These are phyloP conservation scores for Myanophis thanlyinensis DNA, from an alignment of 2,113 vertebrate genomes.

Conservation along the genomic window DNA sequence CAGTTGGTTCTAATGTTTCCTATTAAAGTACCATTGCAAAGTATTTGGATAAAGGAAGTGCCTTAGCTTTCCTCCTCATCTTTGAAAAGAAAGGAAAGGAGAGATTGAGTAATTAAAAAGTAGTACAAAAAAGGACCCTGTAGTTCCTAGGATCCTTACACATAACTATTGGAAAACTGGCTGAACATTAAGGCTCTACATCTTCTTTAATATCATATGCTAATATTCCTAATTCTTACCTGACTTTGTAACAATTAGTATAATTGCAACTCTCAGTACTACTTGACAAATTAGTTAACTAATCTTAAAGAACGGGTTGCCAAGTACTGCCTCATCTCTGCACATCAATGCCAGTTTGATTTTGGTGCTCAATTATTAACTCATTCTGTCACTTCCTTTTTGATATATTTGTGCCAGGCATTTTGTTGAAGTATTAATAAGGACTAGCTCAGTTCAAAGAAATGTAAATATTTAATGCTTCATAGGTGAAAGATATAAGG, in stretches of 20 bases:
- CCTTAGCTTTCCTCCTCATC: not conserved
- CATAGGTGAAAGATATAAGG: not conserved
- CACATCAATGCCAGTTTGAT: not conserved
- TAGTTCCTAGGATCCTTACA: not conserved
- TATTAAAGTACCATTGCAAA: not conserved
- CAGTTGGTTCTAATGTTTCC: not conserved
- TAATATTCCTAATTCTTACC: not conserved
- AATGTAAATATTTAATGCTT: not conserved
- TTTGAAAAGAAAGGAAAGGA: not conserved
- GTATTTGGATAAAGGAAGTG: not conserved
- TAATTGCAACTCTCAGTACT: not conserved
- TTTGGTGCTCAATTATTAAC: not conserved
- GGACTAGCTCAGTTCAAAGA: not conserved
- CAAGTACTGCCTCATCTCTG: not conserved
- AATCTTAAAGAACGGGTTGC: not conserved
- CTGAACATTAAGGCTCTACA: not conserved
- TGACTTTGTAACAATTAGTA: not conserved
- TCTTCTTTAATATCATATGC: not conserved
- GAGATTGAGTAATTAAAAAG: not conserved
- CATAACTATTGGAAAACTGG: not conserved
- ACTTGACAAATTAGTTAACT: not conserved
- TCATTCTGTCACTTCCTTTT: not conserved
- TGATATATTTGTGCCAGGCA: not conserved
- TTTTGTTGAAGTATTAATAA: not conserved
- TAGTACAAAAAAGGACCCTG: not conserved